phyloP scores from a whole-genome alignment of 1,140 invertebrate genomes.

The Charaxes varanes region DNA sequence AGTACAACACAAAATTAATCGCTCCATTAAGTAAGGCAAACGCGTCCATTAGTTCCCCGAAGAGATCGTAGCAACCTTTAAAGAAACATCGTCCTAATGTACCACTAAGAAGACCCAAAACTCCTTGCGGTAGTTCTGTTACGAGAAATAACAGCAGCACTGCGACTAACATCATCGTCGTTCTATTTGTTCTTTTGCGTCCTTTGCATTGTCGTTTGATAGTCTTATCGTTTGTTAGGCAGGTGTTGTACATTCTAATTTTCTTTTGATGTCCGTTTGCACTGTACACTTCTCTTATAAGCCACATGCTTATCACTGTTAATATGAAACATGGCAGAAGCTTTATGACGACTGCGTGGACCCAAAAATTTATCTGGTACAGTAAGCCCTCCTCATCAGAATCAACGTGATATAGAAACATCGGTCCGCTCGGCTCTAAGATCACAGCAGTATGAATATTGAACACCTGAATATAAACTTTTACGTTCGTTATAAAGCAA shows the following conservation, averaged over 20 bases:
- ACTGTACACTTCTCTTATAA: constrained; percentile 81
- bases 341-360: constrained; percentile 89
- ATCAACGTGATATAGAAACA: constrained; percentile 79
- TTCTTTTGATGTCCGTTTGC: constrained; percentile 62
- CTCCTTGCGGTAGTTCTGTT: constrained; percentile 90
- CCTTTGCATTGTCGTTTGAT: constrained; percentile 79
- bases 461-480: too few species aligned
- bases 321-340: constrained; percentile 88
- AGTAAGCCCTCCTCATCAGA: constrained; percentile 76
- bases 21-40: constrained; percentile 93
- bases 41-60: constrained; percentile 94
- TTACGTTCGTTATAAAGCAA: too few species aligned
- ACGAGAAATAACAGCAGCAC: constrained; percentile 90
- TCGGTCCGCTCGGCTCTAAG: constrained; percentile 60
- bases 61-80: constrained; percentile 82
- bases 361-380: constrained; percentile 86
- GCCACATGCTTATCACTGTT: constrained; percentile 86
- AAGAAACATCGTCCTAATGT: constrained; percentile 84
- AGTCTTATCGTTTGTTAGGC: constrained; percentile 64
- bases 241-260: constrained; percentile 49
- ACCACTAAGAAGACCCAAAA: constrained; percentile 82
- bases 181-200: constrained; percentile 81
- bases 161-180: constrained; percentile 92
- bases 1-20: constrained; percentile 96
- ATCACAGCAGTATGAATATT: constrained; percentile 58